phyloP scores from a whole-genome alignment of 2,113 vertebrate genomes.

The Zosterops hypoxanthus region DNA sequence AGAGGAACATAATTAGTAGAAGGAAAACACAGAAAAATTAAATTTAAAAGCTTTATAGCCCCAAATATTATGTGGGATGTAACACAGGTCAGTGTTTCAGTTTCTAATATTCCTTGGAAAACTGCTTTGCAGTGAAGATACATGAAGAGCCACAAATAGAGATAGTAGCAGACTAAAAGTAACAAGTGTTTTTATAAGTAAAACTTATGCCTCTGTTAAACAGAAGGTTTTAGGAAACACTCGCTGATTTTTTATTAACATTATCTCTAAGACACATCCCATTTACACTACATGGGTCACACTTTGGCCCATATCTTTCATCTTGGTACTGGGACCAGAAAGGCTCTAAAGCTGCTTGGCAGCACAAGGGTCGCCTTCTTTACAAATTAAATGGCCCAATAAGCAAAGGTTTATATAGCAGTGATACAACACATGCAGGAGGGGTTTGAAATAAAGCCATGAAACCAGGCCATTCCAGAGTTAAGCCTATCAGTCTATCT shows the following conservation, averaged over 20 bases:
- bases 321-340: not conserved
- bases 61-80: not conserved
- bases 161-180: not conserved
- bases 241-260: not conserved
- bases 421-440: not conserved
- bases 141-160: not conserved
- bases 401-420: not conserved
- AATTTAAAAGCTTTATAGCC: not conserved
- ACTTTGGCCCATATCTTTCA: not conserved
- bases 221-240: not conserved
- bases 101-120: not conserved
- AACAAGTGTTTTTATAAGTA: not conserved
- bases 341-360: not conserved
- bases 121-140: not conserved
- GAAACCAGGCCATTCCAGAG: slow-evolving; percentile 1
- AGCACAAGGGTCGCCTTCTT: not conserved
- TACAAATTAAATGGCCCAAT: not conserved
- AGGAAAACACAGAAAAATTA: not conserved
- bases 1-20: not conserved
- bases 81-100: not conserved
- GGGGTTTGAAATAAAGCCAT: not conserved
- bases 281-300: not conserved
- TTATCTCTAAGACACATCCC: not conserved
- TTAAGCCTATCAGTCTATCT: slow-evolving; percentile 36
- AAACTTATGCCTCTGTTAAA: not conserved